Base-by-base conservation (phyloP, 2,113 vertebrate species). In the Capricornis sumatraensis region DNA sequence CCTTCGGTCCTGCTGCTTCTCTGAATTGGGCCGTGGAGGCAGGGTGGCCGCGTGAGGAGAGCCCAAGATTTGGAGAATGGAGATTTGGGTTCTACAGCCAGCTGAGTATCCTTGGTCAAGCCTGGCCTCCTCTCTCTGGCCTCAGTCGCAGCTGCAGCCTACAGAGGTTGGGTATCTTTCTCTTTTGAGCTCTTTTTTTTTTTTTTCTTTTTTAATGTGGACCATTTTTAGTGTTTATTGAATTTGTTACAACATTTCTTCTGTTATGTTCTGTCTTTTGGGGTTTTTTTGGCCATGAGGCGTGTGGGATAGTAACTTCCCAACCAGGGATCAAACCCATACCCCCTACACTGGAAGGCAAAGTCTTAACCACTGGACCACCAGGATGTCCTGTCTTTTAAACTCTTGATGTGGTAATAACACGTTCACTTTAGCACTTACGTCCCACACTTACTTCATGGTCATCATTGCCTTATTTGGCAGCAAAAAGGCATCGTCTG, bases 131-230 rank as follows among this genome's bases (percentile, higher is more conserved):
- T 58, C n/a, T 25, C 12, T 45, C 36, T 45, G 27, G 28, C 36
- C 30, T 89, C 21, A 4, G 10, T 47, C 33, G n/a, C 47, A 1
- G 4, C 8, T 57, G 1, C 3, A 76, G 45, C 57, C 30, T 45
- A 0, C 47, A 1, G 10, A n/a, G 57, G 15, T 8, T 7, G 81
- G 25, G 2, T 5, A 0, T 71, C 23, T 79, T 36, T 93, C 23
- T 45, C 30, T 55, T 81, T 28, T 40, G 74, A 89, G 71, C n/a
- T 83, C 17, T 55, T n/a, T 33, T 64, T 62, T 60, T 62, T 60
- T 36, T 62, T 17, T n/a, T 33, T 64, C 5, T 67, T 71, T 74
- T 74, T 74, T 74, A 27, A 76, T 43, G 23, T 25, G 71, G 11
- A 27, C 36, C 71, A 43, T 76, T 43, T 76, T 76, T 76, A 43